Conservation (phyloP, 2,888 invertebrate genomes). For the Synanthedon tipuliformis region DNA sequence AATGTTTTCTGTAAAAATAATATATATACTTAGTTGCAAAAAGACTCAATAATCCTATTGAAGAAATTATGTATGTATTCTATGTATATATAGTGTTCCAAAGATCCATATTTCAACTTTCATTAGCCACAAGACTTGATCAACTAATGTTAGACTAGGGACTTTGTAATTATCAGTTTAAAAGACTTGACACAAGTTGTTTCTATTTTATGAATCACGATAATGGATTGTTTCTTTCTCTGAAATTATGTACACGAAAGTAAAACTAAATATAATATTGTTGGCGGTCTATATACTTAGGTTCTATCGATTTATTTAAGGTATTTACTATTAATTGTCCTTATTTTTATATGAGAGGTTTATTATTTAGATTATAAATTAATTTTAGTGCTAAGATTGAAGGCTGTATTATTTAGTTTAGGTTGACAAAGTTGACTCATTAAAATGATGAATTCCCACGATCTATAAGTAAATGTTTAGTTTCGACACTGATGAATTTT, state of each 20-base stretch:
- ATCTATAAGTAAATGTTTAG: too few relatives aligned
- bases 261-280: slow-evolving; percentile 35
- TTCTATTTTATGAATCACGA: background rate
- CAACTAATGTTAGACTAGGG: background rate
- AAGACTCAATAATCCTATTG: background rate
- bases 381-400: slow-evolving; percentile 61
- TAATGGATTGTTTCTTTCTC: too few relatives aligned
- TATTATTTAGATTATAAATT: slow-evolving; percentile 62
- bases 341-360: slow-evolving; percentile 66
- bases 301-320: slow-evolving; percentile 38
- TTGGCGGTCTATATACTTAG: slow-evolving; percentile 66
- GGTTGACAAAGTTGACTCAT: too few relatives aligned
- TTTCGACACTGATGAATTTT: too few relatives aligned
- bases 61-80: too few relatives aligned
- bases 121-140: too few relatives aligned
- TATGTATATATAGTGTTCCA: too few relatives aligned
- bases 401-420: slow-evolving; percentile 46
- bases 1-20: slow-evolving; percentile 5
- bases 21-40: slow-evolving; percentile 8
- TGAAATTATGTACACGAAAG: background rate
- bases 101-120: too few relatives aligned
- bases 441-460: too few relatives aligned
- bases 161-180: background rate
- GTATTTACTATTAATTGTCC: slow-evolving; percentile 36
- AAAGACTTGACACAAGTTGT: background rate